Base-by-base conservation (phyloP, 2,113 vertebrate genomes). In the Paraplagusia blochii region DNA sequence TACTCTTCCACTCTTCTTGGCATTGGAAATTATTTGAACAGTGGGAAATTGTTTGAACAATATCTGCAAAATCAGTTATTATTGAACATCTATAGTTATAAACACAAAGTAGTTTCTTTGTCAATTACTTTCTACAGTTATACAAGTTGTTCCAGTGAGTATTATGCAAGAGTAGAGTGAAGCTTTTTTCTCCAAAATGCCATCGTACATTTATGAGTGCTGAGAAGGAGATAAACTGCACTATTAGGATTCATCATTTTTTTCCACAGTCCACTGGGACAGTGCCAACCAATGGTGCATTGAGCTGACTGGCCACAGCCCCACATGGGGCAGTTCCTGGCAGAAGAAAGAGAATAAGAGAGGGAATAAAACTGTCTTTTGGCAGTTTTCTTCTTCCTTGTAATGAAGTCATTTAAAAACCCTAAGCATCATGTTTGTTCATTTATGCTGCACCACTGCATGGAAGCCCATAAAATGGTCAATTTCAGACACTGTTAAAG, bases 181-280 rank as follows among this genome's bases (percentile, higher is more conserved):
- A 77, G 78, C 71, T 79, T 80, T 76, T 82, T 85, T 78, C 72
- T 85, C 66, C 82, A 85, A 79, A 85, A 77, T 53, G 77, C 78
- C 40, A 48, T 60, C 79, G 82, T 80, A 83, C 80, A 88, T 88
- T 88, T 90, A 91, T 78, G 56, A 88, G 81, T 72, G 58, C 77
- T 85, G 87, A 89, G 88, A 90, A 90, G 73, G 80, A 87, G 83
- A 89, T 87, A 91, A 88, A 89, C 82, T 87, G 80, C 78, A 83
- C 84, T 84, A 81, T 89, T 89, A 84, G 82, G 85, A 79, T 90
- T 85, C 87, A 88, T 89, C 87, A 86, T 87, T 86, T 87, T 79
- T 88, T 89, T 87, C 84, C 84, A 84, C 79, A 80, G 88, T 81
- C 80, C 79, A 74, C 77, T 69, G 72, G 85, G 88, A 58, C 56